Conservation (phyloP, 2,888 invertebrate genomes). For the Geotrupes spiniger region DNA sequence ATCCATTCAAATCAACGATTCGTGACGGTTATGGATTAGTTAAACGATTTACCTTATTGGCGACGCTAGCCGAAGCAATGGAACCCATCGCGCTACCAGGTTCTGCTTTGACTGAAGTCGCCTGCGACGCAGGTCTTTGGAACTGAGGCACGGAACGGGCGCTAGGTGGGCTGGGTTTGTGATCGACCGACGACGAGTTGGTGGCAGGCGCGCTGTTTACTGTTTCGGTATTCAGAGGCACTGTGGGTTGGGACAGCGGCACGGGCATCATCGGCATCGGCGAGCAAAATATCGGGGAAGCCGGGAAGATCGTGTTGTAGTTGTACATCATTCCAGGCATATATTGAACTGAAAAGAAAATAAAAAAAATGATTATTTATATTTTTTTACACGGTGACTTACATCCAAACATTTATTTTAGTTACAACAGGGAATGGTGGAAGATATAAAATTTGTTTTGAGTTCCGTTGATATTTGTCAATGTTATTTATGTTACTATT, state of each 20-base stretch:
- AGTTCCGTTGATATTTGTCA: too few relatives aligned
- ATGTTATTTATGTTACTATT: too few relatives aligned
- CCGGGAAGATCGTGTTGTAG: slow-evolving; percentile 53
- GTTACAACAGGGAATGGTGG: too few relatives aligned
- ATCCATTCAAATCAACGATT: too few relatives aligned
- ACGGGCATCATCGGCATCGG: slow-evolving; percentile 49
- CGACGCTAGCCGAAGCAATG: slow-evolving; percentile 48
- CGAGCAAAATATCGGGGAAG: slow-evolving; percentile 62
- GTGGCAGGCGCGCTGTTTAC: slow-evolving; percentile 6
- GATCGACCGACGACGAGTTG: slow-evolving; percentile 22
- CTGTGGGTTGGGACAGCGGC: slow-evolving; percentile 35
- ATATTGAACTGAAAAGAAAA: slow-evolving; percentile 57
- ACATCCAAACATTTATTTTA: too few relatives aligned
- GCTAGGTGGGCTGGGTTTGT: slow-evolving; percentile 32
- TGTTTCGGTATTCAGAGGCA: slow-evolving; percentile 28
- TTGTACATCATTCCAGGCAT: slow-evolving; percentile 62
- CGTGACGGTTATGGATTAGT: too few relatives aligned
- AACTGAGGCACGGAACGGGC: slow-evolving; percentile 33
- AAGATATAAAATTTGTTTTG: too few relatives aligned
- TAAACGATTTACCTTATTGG: slow-evolving; percentile 50
- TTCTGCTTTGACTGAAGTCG: slow-evolving; percentile 57
- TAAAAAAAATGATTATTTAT: slow-evolving; percentile 25
- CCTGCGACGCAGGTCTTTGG: slow-evolving; percentile 53
- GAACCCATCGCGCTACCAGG: slow-evolving; percentile 53
- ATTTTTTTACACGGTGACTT: too few relatives aligned